phyloP scores from a whole-genome alignment of 2,888 invertebrate genomes.

The Osmoderma eremita region DNA sequence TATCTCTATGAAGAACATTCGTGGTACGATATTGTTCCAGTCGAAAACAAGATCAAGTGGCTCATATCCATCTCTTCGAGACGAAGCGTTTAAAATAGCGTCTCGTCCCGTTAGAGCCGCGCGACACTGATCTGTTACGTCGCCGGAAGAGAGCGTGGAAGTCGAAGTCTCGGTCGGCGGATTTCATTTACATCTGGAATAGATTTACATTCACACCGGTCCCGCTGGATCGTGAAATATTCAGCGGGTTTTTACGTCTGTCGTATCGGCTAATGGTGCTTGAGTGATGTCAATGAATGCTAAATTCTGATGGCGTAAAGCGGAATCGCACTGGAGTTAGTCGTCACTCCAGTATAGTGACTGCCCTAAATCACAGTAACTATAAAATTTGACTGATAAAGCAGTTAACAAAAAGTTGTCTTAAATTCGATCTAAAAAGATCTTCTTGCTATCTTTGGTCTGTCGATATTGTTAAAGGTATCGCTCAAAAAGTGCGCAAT shows the following conservation, averaged over 20 bases:
- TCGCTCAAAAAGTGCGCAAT: no score
- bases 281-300: constrained; percentile 59
- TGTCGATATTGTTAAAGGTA: no score
- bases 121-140: constrained; percentile 59
- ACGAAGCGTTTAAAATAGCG: constrained; percentile 52
- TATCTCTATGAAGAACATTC: no score
- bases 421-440: no score
- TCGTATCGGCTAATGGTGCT: constrained; percentile 59
- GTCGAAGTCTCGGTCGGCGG: constrained; percentile 59
- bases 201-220: constrained; percentile 61
- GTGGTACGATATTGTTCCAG: no score
- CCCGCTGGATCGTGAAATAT: constrained; percentile 57
- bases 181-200: constrained; percentile 62
- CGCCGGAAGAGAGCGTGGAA: constrained; percentile 56
- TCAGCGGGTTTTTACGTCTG: constrained; percentile 60
- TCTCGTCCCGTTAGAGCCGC: constrained; percentile 51
- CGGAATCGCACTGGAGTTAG: no score
- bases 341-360: no score
- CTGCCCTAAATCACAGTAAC: no score
- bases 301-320: constrained; percentile 51
- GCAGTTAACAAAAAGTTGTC: no score
- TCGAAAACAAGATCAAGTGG: constrained; percentile 1
- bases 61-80: constrained; percentile 48
- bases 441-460: no score
- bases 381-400: no score